phyloP scores from a whole-genome alignment of 2,888 invertebrate genomes.

The Sphecodes monilicornis region DNA sequence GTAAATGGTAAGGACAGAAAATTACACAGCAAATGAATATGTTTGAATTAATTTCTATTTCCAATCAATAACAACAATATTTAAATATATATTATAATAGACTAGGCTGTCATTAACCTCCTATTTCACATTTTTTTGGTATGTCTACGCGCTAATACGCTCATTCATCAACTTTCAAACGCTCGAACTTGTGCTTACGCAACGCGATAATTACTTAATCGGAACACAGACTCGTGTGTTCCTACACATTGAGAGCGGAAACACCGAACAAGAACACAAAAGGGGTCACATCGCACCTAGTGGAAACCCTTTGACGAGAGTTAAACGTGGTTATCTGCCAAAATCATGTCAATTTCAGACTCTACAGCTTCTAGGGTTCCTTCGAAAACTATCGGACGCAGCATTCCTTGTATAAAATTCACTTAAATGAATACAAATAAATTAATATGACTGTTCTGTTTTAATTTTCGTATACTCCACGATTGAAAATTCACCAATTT shows the following conservation, averaged over 20 bases:
- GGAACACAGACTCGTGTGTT: conserved; percentile 7
- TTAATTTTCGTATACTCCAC: not conserved
- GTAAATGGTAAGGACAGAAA: not conserved
- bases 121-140: conserved; percentile 67
- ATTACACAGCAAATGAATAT: not conserved
- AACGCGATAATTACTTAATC: conserved; percentile 18
- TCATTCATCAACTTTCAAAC: conserved; percentile 14
- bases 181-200: conserved; percentile 4
- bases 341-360: no score
- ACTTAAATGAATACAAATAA: not conserved
- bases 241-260: not conserved
- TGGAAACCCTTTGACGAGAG: not conserved
- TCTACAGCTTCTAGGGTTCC: not conserved
- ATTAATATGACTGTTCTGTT: not conserved
- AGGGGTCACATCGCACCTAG: not conserved
- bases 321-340: not conserved
- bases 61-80: conserved; percentile 76
- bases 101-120: conserved; percentile 75
- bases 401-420: not conserved
- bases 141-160: conserved; percentile 59
- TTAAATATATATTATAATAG: conserved; percentile 76
- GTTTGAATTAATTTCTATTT: conserved; percentile 65
- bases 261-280: not conserved
- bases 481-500: not conserved
- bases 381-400: not conserved